These are phyloP conservation scores for Plagodis pulveraria DNA, from an alignment of 2,888 invertebrate species.

Conservation along the genomic window DNA sequence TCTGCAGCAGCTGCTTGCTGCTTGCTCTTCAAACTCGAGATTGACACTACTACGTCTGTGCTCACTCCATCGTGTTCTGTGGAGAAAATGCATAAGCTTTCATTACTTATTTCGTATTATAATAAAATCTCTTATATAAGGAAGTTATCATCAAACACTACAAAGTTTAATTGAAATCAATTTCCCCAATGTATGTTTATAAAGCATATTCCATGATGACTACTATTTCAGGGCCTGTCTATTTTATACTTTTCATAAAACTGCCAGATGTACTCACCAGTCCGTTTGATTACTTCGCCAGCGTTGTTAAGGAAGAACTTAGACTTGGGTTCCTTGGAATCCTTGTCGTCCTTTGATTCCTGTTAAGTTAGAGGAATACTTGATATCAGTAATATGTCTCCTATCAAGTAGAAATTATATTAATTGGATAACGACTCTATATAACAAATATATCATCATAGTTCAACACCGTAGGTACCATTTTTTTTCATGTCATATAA, in stretches of 20 bases:
- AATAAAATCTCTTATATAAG: too few relatives aligned
- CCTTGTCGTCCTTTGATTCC: slow-evolving; percentile 64
- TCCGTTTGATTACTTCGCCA: slow-evolving; percentile 79
- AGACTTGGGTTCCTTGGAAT: slow-evolving; percentile 72
- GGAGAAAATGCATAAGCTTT: too few relatives aligned
- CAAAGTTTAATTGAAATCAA: too few relatives aligned
- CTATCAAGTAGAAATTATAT: slow-evolving; percentile 14
- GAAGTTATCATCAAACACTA: too few relatives aligned
- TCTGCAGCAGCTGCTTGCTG: slow-evolving; percentile 75
- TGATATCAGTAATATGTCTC: background rate
- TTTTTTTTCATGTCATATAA: too few relatives aligned
- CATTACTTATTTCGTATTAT: too few relatives aligned
- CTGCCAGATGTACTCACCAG: slow-evolving; percentile 53
- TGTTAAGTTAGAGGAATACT: slow-evolving; percentile 32
- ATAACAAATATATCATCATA: slow-evolving; percentile 9
- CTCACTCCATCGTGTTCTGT: slow-evolving; percentile 73
- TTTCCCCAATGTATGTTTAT: too few relatives aligned
- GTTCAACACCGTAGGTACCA: slow-evolving; percentile 1
- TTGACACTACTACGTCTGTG: slow-evolving; percentile 73
- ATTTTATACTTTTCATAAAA: too few relatives aligned
- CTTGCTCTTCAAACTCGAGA: slow-evolving; percentile 78
- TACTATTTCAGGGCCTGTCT: too few relatives aligned
- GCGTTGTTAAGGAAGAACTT: slow-evolving; percentile 82
- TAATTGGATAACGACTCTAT: slow-evolving; percentile 33
- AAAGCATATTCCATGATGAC: too few relatives aligned